These are phyloP conservation scores for Gadopsis marmoratus DNA, from an alignment of 2,797 vertebrate genomes.

Conservation along the genomic window DNA sequence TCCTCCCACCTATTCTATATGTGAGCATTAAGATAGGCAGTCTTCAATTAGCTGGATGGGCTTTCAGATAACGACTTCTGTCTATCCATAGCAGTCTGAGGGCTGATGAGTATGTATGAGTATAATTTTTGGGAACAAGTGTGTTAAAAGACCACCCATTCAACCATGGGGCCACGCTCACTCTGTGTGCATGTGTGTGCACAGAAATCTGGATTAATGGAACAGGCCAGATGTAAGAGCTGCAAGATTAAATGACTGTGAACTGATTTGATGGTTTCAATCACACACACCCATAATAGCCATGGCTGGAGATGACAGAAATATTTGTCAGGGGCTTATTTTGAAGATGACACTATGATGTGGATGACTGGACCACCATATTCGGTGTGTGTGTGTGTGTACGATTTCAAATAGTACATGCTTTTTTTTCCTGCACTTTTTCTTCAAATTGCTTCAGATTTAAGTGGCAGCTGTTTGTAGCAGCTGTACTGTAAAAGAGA, in stretches of 20 bases:
- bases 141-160: constrained; percentile 70
- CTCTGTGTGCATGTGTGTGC: constrained; percentile 15
- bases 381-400: constrained; percentile 31
- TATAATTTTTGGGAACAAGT: constrained; percentile 54
- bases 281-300: constrained; percentile 49
- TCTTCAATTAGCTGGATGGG: constrained; percentile 76
- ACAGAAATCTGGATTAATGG: constrained; percentile 79
- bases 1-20: constrained; percentile 36
- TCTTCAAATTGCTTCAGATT: constrained; percentile 12
- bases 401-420: constrained; percentile 21
- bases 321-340: constrained; percentile 45
- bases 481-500: constrained; percentile 4
- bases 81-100: constrained; percentile 46
- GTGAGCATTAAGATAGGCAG: constrained; percentile 65
- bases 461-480: constrained; percentile 8
- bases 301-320: constrained; percentile 44
- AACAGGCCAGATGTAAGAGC: constrained; percentile 74
- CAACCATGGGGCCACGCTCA: constrained; percentile 36
- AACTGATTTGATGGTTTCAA: constrained; percentile 77
- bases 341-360: constrained; percentile 53
- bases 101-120: constrained; percentile 64
- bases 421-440: not conserved
- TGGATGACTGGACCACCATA: constrained; percentile 47
- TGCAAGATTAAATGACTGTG: constrained; percentile 79
- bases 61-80: constrained; percentile 70